Conservation (phyloP, 2,113 vertebrate species). For the Neodontobutis hainanensis region DNA sequence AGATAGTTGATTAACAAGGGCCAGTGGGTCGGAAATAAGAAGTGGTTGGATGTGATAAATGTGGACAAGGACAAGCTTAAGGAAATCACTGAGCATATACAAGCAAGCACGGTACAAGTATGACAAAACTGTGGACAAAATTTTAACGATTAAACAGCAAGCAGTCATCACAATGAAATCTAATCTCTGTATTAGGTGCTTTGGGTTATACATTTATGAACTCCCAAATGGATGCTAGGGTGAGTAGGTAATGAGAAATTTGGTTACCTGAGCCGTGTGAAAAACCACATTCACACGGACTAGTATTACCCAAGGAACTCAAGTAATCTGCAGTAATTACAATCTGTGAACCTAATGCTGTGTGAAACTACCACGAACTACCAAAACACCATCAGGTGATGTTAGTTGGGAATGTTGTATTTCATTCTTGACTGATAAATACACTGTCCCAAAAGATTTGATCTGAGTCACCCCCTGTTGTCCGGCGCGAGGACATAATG, state of each 20-base stretch:
- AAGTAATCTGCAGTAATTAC: constrained; percentile 5
- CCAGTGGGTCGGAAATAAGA: constrained; percentile 23
- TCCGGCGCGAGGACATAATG: no score
- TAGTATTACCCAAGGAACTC: constrained; percentile 7
- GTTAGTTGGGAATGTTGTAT: background rate
- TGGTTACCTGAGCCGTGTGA: background rate
- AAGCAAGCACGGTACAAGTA: background rate
- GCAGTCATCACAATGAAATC: background rate
- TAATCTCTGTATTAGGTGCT: background rate
- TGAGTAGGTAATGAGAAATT: constrained; percentile 2
- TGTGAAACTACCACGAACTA: background rate
- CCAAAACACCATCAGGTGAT: background rate
- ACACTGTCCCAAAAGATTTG: no score
- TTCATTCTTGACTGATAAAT: background rate
- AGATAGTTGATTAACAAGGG: constrained; percentile 26
- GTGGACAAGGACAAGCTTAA: constrained; percentile 1
- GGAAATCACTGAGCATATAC: constrained; percentile 1
- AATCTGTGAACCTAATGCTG: background rate
- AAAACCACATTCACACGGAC: constrained; percentile 9
- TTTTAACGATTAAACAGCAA: background rate
- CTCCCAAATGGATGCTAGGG: background rate
- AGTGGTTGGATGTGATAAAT: constrained; percentile 2
- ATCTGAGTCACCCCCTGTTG: no score
- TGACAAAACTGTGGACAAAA: background rate
- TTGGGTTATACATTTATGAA: background rate